These are phyloP conservation scores for Lycorma delicatula DNA, from an alignment of 1,140 invertebrate species.

Conservation along the genomic window DNA sequence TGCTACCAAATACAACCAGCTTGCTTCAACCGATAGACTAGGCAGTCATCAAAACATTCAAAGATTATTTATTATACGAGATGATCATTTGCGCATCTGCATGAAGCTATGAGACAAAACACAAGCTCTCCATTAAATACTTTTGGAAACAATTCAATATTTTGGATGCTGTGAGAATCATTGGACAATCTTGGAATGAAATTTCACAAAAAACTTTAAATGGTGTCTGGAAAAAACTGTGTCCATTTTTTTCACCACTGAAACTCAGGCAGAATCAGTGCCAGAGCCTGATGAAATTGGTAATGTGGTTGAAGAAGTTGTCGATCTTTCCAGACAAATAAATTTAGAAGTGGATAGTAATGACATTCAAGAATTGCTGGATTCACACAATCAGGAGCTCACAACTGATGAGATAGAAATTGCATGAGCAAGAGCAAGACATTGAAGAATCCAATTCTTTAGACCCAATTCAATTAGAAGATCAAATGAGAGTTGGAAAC, in stretches of 20 bases:
- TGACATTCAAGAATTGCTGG: conserved; percentile 17
- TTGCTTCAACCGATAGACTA: conserved; percentile 41
- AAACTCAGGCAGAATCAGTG: not conserved
- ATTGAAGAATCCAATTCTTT: not conserved
- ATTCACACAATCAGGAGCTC: conserved; percentile 17
- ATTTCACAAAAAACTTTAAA: conserved; percentile 9
- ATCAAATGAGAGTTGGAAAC: not conserved
- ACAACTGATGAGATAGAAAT: conserved; percentile 14
- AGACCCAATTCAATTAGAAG: not conserved
- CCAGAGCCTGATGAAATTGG: conserved; percentile 16
- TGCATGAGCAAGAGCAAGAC: not conserved
- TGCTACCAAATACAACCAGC: conserved; percentile 40
- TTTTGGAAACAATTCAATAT: not conserved
- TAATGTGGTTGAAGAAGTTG: too few relatives aligned
- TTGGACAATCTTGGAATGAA: conserved; percentile 21
- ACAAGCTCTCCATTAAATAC: not conserved
- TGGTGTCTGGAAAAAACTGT: conserved; percentile 21
- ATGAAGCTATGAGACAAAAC: not conserved
- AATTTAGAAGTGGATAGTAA: conserved; percentile 18
- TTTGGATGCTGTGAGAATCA: conserved; percentile 23
- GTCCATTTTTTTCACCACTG: conserved; percentile 16
- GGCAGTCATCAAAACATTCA: conserved; percentile 37
- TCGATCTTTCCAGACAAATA: conserved; percentile 9
- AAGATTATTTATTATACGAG: conserved; percentile 23
- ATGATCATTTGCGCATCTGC: conserved; percentile 13